phyloP scores from a whole-genome alignment of 1,140 invertebrate genomes.

The Eubasilissa regina region DNA sequence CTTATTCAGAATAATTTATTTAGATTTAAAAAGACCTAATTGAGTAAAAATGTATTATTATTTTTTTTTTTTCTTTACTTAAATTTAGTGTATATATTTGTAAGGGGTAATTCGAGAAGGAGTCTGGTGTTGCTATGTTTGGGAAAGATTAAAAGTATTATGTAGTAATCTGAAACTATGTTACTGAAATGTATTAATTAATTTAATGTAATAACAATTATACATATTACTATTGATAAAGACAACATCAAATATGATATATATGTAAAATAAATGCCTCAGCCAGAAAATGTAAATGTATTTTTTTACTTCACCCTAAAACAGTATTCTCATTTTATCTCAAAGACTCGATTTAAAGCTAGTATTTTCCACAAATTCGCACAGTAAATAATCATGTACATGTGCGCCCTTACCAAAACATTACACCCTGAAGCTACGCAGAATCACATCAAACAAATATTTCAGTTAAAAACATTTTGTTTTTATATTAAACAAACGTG shows the following conservation, averaged over 20 bases:
- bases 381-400: too few species aligned
- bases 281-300: conserved; percentile 58
- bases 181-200: conserved; percentile 60
- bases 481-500: too few species aligned
- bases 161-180: conserved; percentile 59
- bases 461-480: too few species aligned
- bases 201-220: conserved; percentile 60
- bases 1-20: conserved; percentile 36
- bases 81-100: conserved; percentile 51
- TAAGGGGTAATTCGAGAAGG: conserved; percentile 36
- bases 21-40: conserved; percentile 17
- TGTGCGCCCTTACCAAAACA: too few species aligned
- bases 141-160: conserved; percentile 61
- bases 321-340: too few species aligned
- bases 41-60: conserved; percentile 24
- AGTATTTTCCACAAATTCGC: too few species aligned
- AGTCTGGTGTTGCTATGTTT: conserved; percentile 60
- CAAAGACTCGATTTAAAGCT: too few species aligned
- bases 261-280: conserved; percentile 62
- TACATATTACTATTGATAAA: conserved; percentile 60
- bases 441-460: too few species aligned
- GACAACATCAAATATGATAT: conserved; percentile 60
- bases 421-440: too few species aligned
- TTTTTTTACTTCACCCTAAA: conserved; percentile 26
- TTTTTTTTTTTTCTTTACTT: conserved; percentile 23